Conservation (phyloP, 1,140 invertebrate genomes). For the Ephestia elutella region DNA sequence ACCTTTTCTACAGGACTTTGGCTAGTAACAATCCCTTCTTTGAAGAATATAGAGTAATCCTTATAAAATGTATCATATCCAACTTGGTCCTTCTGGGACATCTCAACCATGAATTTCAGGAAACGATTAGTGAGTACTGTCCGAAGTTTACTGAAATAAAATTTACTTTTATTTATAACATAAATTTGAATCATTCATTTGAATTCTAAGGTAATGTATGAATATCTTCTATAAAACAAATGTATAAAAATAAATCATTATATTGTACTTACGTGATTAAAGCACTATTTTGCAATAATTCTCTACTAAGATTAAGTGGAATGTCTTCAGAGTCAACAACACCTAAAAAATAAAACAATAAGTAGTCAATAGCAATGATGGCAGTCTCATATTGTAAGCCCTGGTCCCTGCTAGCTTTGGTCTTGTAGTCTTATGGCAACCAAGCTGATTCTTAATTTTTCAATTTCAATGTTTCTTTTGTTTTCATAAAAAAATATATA, state of each 20-base stretch:
- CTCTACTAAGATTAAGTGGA: conserved; percentile 96
- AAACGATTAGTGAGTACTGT: conserved; percentile 89
- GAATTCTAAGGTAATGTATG: too few relatives aligned
- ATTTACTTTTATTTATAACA: too few relatives aligned
- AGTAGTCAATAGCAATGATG: too few relatives aligned
- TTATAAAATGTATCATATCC: conserved; percentile 92
- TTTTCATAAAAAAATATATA: too few relatives aligned
- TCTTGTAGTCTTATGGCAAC: too few relatives aligned
- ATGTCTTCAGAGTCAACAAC: conserved; percentile 99
- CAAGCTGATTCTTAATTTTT: too few relatives aligned
- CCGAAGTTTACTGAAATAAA: conserved; percentile 84
- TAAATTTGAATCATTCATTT: too few relatives aligned
- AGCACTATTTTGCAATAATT: conserved; percentile 94
- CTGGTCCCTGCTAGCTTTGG: too few relatives aligned
- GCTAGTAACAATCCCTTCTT: conserved; percentile 94
- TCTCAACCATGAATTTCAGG: conserved; percentile 90
- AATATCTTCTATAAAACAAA: too few relatives aligned
- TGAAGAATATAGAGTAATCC: conserved; percentile 94
- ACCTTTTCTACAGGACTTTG: conserved; percentile 88
- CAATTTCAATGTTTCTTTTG: too few relatives aligned
- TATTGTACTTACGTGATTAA: conserved; percentile 84
- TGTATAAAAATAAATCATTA: too few relatives aligned
- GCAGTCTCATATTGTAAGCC: too few relatives aligned
- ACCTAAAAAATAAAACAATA: conserved; percentile 76
- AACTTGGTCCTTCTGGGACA: conserved; percentile 87